Percentiles rank a stretch among this genome's conserved stretches.
These are phyloP conservation scores for Sebastiscus albofasciatus DNA, from an alignment of 2,797 vertebrate genomes.

Conservation along the genomic window DNA sequence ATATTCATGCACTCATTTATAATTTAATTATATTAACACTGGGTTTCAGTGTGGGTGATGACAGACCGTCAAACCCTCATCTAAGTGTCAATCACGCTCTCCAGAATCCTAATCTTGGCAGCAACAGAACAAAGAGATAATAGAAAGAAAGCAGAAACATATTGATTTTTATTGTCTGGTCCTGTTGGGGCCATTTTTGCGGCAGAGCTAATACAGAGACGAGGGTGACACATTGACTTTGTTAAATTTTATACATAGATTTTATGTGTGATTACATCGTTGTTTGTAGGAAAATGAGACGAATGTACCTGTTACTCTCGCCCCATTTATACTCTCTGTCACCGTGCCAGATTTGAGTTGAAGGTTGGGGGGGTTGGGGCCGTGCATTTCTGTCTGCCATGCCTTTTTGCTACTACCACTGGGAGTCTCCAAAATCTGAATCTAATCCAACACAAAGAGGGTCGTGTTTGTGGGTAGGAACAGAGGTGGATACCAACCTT, in stretches of 20 bases:
- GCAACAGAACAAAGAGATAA: conserved; percentile 60
- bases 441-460: not conserved
- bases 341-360: no score
- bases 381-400: not conserved
- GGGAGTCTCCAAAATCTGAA: not conserved
- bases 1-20: conserved; percentile 83
- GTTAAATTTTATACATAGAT: not conserved
- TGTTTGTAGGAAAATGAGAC: not conserved
- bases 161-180: conserved; percentile 15
- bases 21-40: conserved; percentile 83
- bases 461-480: not conserved
- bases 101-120: conserved; percentile 46
- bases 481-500: not conserved
- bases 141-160: conserved; percentile 28
- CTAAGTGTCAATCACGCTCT: conserved; percentile 75
- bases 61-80: conserved; percentile 72
- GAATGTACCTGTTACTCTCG: not conserved
- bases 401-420: not conserved
- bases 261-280: not conserved
- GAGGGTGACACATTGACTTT: not conserved
- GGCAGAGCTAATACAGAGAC: not conserved
- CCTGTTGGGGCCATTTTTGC: conserved; percentile 4
- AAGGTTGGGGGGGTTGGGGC: not conserved
- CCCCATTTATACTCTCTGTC: not conserved
- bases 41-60: conserved; percentile 73